Evolutionary conservation across 1,140 invertebrate species (phyloP).

Genomic region (Stegodyphus dumicola): DNA sequence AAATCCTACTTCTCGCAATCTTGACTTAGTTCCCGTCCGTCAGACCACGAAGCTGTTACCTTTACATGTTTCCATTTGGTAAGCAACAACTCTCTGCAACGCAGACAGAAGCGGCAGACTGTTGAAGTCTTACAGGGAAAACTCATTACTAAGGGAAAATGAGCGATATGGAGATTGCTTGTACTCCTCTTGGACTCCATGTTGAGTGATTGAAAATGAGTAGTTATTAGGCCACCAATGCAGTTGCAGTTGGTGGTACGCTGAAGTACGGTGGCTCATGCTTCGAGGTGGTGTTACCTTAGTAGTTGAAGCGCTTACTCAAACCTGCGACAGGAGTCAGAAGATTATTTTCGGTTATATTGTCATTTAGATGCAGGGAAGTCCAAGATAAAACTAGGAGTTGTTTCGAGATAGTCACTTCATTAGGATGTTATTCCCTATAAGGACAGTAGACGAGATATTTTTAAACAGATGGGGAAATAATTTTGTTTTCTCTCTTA

Average conservation of each 20-base stretch:
- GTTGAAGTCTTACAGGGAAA: slow-evolving; percentile 56
- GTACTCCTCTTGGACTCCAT: slow-evolving; percentile 33
- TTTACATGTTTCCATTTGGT: background rate
- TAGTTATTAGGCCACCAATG: slow-evolving; percentile 43
- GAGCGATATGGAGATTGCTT: slow-evolving; percentile 25
- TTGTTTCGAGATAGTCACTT: too few relatives aligned
- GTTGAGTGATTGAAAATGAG: slow-evolving; percentile 49
- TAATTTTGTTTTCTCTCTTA: too few relatives aligned
- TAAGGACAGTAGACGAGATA: too few relatives aligned
- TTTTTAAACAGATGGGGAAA: too few relatives aligned
- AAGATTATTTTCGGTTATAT: too few relatives aligned
- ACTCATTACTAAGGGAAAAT: slow-evolving; percentile 42
- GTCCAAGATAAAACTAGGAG: too few relatives aligned
- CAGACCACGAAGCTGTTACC: too few relatives aligned
- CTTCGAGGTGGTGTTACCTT: slow-evolving; percentile 11
- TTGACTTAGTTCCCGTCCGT: too few relatives aligned
- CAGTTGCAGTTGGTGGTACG: slow-evolving; percentile 6
- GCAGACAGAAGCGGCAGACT: slow-evolving; percentile 15
- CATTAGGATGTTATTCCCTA: too few relatives aligned
- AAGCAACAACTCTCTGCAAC: slow-evolving; percentile 26
- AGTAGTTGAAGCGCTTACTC: slow-evolving; percentile 19
- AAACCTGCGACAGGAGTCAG: slow-evolving; percentile 9
- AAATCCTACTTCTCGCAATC: too few relatives aligned
- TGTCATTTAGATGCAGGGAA: too few relatives aligned
- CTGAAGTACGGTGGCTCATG: slow-evolving; percentile 35